Evolutionary conservation across 2,888 invertebrate genomes (phyloP), one percentile per base, ranked within the genome.

Genomic region (Mimumesa dahlbomi): DNA sequence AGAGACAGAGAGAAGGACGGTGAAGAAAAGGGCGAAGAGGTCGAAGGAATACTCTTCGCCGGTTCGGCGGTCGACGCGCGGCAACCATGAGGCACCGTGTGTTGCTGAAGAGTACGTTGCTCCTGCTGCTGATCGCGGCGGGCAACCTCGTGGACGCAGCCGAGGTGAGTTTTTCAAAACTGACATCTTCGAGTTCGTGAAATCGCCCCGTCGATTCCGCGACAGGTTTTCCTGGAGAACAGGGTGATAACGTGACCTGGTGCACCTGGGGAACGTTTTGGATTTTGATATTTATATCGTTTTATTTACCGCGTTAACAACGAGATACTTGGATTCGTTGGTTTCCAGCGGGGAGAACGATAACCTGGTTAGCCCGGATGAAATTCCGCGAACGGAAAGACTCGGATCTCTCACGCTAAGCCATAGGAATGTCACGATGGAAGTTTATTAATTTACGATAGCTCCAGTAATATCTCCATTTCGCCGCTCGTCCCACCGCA

Each of bases 91-190:
- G 64, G 75, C 52, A 57, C 59, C 62, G 42, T 66, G 77, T 76
- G 68, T 76, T 81, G 63, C 58, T 79, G 65, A 81, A 63, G 80
- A 82, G 78, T 29, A 46, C 21, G 58, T 68, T 83, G 70, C 58
- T 81, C 69, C 74, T 85, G 43, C 53, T 75, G 58, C 54, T 79
- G 38, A 49, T 79, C 57, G 64, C 66, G 49, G 67, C 64, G 21
- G 71, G 62, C 42, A 58, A 63, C 56, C 52, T 68, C 40, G 73
- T 65, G 34, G 50, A 52, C 19, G 79, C 78, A 34, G 58, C 63
- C 36, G 77, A 82, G 84, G 85, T 85, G 67, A 84, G 84, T 77
- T 34, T 56, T 22, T 43, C 14, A 4, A 34, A 13, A 36, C 29
- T 29, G 29, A 36, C 9, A n/a, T 13, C n/a, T 34, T 11, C 13